Conservation (phyloP, 2,113 vertebrate genomes). For the Hystrix brachyura region DNA sequence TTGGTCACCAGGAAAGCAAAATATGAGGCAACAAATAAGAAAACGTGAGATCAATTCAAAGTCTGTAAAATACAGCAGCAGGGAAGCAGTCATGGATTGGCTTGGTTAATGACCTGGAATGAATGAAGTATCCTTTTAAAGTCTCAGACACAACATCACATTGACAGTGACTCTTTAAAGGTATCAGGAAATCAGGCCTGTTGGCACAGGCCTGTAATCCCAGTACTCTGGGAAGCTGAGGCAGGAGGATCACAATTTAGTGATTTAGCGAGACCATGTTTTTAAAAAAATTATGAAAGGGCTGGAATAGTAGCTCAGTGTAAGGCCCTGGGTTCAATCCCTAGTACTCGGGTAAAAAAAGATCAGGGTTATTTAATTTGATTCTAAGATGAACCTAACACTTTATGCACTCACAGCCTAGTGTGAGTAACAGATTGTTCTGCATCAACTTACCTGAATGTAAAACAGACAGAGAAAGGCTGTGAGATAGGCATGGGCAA, state of each 20-base stretch:
- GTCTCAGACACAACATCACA: not conserved
- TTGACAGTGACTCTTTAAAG: not conserved
- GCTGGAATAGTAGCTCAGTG: not conserved
- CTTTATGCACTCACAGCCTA: not conserved
- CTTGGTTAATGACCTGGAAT: constrained; percentile 19
- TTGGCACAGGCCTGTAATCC: not conserved
- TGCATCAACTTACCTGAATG: not conserved
- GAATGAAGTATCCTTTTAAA: not conserved
- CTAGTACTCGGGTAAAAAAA: not conserved
- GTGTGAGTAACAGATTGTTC: not conserved
- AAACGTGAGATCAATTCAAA: not conserved
- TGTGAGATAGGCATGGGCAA: not conserved
- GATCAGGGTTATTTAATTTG: not conserved
- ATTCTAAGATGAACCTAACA: not conserved
- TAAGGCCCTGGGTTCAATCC: not conserved
- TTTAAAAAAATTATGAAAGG: not conserved
- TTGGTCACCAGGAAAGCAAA: not conserved
- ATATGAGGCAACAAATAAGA: not conserved
- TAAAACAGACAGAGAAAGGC: not conserved
- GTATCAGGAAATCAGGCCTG: not conserved
- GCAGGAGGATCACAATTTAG: not conserved
- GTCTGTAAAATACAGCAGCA: not conserved
- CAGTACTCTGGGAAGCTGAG: not conserved
- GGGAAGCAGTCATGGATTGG: not conserved
- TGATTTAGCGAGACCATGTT: not conserved